These are phyloP conservation scores for Aphidius ervi DNA, from an alignment of 1,140 invertebrate species.

Conservation along the genomic window DNA sequence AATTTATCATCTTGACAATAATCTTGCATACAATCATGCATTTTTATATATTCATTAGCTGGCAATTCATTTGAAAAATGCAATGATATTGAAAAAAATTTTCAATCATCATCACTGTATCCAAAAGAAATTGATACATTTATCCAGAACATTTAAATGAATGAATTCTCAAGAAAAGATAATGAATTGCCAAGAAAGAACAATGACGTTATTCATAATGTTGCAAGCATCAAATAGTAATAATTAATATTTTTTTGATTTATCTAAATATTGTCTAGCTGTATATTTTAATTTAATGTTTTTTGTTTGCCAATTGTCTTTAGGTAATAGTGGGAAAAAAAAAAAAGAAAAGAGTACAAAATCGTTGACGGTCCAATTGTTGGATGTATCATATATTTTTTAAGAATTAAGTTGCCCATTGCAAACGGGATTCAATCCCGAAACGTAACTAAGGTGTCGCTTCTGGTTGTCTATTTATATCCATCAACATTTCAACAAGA, in stretches of 20 bases:
- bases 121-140: conserved; percentile 76
- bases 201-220: conserved; percentile 36
- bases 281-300: too few relatives aligned
- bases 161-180: conserved; percentile 40
- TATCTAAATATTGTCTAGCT: too few relatives aligned
- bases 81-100: conserved; percentile 73
- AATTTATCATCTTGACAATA: conserved; percentile 79
- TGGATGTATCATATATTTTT: background rate
- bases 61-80: conserved; percentile 94
- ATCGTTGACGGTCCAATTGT: too few relatives aligned
- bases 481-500: conserved; percentile 37
- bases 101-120: conserved; percentile 85
- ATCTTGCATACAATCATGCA: conserved; percentile 82
- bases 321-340: too few relatives aligned
- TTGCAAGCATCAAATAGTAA: conserved; percentile 22
- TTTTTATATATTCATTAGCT: conserved; percentile 96
- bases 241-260: too few relatives aligned
- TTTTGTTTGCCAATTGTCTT: too few relatives aligned
- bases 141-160: conserved; percentile 81
- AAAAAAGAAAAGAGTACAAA: too few relatives aligned
- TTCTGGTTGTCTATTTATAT: conserved; percentile 47
- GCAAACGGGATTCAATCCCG: conserved; percentile 12
- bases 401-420: background rate
- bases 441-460: conserved; percentile 40
- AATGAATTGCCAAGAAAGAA: conserved; percentile 28